Conservation (phyloP, 2,888 invertebrate species). For the Plagiodera versicolora region DNA sequence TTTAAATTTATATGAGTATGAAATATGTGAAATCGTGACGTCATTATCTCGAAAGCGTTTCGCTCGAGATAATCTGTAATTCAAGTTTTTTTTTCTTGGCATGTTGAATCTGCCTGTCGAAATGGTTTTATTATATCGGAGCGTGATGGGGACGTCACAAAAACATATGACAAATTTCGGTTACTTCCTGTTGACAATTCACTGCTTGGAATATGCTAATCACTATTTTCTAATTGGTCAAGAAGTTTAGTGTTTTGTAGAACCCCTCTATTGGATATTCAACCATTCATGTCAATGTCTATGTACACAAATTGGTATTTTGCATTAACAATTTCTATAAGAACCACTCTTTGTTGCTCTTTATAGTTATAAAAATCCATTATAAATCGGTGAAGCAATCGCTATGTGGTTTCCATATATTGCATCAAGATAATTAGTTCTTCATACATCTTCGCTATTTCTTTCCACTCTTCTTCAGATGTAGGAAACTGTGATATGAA, state of each 20-base stretch:
- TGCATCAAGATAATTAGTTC: too few species aligned
- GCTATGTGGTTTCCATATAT: too few species aligned
- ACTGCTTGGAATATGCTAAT: neutral
- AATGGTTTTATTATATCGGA: slow-evolving; percentile 14
- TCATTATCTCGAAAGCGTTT: slow-evolving; percentile 17
- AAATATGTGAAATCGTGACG: slow-evolving; percentile 16
- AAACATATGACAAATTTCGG: slow-evolving; percentile 9
- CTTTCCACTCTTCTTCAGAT: too few species aligned
- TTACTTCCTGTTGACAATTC: neutral
- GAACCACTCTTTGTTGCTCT: too few species aligned
- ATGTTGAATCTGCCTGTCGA: slow-evolving; percentile 9
- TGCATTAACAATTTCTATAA: too few species aligned
- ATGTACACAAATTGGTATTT: too few species aligned
- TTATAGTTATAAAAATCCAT: too few species aligned
- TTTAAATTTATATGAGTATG: slow-evolving; percentile 17
- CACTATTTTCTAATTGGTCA: slow-evolving; percentile 21
- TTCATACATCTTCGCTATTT: too few species aligned
- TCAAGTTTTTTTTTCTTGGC: slow-evolving; percentile 18
- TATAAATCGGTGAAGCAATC: too few species aligned
- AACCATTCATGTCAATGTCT: too few species aligned
- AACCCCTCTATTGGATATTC: too few species aligned
- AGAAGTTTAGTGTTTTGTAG: slow-evolving; percentile 31
- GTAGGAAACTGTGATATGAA: too few species aligned
- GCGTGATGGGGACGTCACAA: slow-evolving; percentile 15
- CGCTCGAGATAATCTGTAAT: slow-evolving; percentile 14